Evolutionary conservation across 2,888 invertebrate genomes (phyloP), one percentile per base, ranked within the genome.

Genomic region (Stenodema calcarata): DNA sequence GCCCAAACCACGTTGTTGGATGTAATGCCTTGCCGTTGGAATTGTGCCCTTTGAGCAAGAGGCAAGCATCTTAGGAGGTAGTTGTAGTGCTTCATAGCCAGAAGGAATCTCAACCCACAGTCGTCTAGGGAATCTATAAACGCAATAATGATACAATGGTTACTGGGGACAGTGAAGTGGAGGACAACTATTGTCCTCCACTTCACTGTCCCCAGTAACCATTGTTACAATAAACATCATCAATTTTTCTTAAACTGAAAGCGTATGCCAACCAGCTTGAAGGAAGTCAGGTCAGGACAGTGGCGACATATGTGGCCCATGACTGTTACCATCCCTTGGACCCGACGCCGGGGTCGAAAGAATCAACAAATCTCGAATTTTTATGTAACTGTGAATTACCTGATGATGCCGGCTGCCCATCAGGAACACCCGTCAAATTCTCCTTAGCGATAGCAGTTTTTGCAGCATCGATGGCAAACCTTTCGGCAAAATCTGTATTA

Each of bases 1-100:
- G 99, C 99, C 99, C 99, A 99, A 2, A 98, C 98, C 27, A 99
- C 93, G 91, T 98, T 97, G 89, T 98, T 96, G 12, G 95, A 96
- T 47, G 95, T 95, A 0, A 97, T 95, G 28, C 97, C 98, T 89
- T 95, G 95, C 84, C 95, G 95, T 90, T 98, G 97, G 89, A 98
- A 94, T 86, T 94, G 94, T 0, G 96, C 95, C 84, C 99, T 93
- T 91, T 99, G 98, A 0, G 95, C 95, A 12, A 98, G 92, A 0
- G 99, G 98, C 87, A 99, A 92, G 90, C 99, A 99, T 41, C 97
- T 94, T 87, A 99, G 93, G 18, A 99, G 92, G 92, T 99, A 99
- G 89, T 97, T 96, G 91, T 98, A 98, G 91, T 99, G 99, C 90
- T 99, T 97, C 96, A 99, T 98, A 0, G 99, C 98, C 87, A 99